Evolutionary conservation across 2,888 invertebrate species (phyloP).

Genomic region (Tyria jacobaeae): DNA sequence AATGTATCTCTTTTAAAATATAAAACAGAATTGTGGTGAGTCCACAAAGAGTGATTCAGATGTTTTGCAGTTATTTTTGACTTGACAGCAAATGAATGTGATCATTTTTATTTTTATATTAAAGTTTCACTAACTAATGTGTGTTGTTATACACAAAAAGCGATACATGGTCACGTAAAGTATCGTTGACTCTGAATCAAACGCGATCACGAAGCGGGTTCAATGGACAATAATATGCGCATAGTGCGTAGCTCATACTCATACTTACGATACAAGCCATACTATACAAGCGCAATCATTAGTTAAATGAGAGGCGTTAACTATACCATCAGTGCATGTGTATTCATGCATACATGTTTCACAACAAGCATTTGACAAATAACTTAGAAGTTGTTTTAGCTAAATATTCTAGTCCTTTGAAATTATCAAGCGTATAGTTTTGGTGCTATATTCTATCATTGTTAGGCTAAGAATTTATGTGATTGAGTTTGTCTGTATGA

Average conservation of each 20-base stretch:
- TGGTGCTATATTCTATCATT: no score
- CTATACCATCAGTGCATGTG: conserved; percentile 26
- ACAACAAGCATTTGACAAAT: conserved; percentile 21
- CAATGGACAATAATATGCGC: conserved; percentile 55
- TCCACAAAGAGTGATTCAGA: conserved; percentile 8
- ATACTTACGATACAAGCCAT: conserved; percentile 12
- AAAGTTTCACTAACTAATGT: conserved; percentile 33
- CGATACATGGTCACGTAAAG: conserved; percentile 54
- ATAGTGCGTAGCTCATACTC: conserved; percentile 43
- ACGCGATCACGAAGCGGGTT: conserved; percentile 57
- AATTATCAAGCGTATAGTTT: neutral
- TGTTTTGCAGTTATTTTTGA: conserved; percentile 14
- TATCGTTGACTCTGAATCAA: conserved; percentile 48
- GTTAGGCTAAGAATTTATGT: no score
- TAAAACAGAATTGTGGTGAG: neutral
- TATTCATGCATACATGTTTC: conserved; percentile 29
- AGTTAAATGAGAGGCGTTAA: conserved; percentile 41
- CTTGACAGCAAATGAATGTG: neutral
- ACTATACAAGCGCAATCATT: conserved; percentile 44
- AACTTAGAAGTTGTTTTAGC: neutral
- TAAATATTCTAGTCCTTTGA: neutral
- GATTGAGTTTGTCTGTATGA: no score
- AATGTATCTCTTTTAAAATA: neutral
- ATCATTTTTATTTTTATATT: conserved; percentile 26
- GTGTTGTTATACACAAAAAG: conserved; percentile 54